Evolutionary conservation across 2,888 invertebrate species (phyloP).

Genomic region (Phyto melanocephala): DNA sequence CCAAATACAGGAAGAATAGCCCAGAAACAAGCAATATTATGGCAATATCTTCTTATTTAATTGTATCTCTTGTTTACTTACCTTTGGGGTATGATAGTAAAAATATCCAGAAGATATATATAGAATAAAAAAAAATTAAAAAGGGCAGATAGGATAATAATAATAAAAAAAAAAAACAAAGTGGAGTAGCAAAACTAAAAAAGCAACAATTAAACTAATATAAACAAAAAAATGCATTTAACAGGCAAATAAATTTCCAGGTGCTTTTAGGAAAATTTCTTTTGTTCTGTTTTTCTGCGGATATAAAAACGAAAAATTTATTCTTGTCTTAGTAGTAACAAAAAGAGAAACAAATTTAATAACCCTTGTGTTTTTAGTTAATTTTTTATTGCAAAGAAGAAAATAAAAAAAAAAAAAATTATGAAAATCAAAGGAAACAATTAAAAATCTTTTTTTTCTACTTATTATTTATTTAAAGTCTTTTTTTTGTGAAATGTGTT

Average conservation of each 20-base stretch:
- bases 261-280: not conserved
- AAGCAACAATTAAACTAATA: not conserved
- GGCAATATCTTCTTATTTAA: constrained; percentile 11
- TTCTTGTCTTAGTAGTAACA: too few relatives aligned
- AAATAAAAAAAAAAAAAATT: too few relatives aligned
- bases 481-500: too few relatives aligned
- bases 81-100: not conserved
- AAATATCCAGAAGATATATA: not conserved
- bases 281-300: not conserved
- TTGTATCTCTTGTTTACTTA: constrained; percentile 30
- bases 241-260: constrained; percentile 1
- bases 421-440: too few relatives aligned
- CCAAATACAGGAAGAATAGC: not conserved
- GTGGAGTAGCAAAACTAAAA: not conserved
- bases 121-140: not conserved
- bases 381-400: too few relatives aligned
- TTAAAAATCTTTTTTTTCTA: too few relatives aligned
- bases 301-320: too few relatives aligned
- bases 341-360: too few relatives aligned
- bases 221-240: constrained; percentile 8
- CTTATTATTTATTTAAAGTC: too few relatives aligned
- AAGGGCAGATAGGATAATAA: constrained; percentile 11
- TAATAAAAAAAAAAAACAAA: not conserved
- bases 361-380: too few relatives aligned
- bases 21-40: not conserved